Evolutionary conservation across 2,113 vertebrate genomes (phyloP), one percentile per base, ranked within the genome.

Genomic region (Apodemus speciosus): DNA sequence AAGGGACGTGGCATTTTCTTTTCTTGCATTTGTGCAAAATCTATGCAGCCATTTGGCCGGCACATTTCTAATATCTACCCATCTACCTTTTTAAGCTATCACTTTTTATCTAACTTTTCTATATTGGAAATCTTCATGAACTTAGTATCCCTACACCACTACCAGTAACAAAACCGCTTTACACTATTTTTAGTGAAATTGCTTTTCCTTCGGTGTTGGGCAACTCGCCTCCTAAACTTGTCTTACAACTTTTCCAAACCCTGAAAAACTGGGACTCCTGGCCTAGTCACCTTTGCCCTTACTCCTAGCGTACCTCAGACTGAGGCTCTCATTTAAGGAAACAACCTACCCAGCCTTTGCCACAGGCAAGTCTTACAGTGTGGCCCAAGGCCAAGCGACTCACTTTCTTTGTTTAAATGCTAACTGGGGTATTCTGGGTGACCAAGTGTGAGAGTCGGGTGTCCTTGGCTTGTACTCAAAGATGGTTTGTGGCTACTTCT

Each of bases 1-100:
- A 91, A 97, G 90, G 60, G 56, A 18, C 89, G 0, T 53, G 81
- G 85, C 76, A 30, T 95, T 94, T 93, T 91, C 88, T 92, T 66
- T 72, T 58, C 49, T 32, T 43, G 38, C 4, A 13, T 93, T 89
- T 69, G 85, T 91, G 84, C 88, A 81, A 9, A 75, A 73, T 81
- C 51, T 9, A 38, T 13, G 75, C 49, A 6, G 0, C 43, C n/a
- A 32, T 40, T 86, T 9, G 35, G 25, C 51, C 7, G 15, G 79
- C 87, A 30, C 58, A 10, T 80, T 92, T 60, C 66, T 49, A 30
- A 16, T 71, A 32, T 38, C 71, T 35, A 46, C 23, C 30, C 5
- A 1, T 25, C 23, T 62, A 51, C 60, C 62, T 32, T 58, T 46
- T 56, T 27, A 32, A 23, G 4, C 80, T 51, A 10, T 60, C 32